Base-by-base conservation (phyloP, 1,140 invertebrate genomes). In the Harpegnathos saltator region DNA sequence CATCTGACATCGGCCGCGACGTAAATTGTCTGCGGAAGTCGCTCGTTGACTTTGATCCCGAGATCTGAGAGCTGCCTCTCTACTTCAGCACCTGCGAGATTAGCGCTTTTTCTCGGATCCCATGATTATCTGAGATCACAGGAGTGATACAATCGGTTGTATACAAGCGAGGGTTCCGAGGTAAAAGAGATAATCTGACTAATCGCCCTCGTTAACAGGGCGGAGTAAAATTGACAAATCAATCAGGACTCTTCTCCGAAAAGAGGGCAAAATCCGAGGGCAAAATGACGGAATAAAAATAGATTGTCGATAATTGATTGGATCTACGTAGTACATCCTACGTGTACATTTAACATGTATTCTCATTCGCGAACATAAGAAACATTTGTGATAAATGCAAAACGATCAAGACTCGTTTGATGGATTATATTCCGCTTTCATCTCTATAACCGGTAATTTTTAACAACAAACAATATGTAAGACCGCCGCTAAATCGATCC, bases 111-210 rank as follows among this genome's bases (percentile, higher is more conserved):
- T 26, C 17, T 62, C 14, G 44, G 7, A 52, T 63, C 44, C n/a
- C 15, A 12, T 74, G 22, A 65, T 75, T 75, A 65, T 9, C 54
- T 19, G 26, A 75, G n/a, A 65, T 19, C 2, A 52, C n/a, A 15
- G 7, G 68, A 63, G 44, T 52, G 59, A 75, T n/a, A n/a, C n/a
- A n/a, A n/a, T 75, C n/a, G 19, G 59, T 52, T 75, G n/a, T 4
- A 52, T 9, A 65, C 14, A 65, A 75, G 15, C 26, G 59, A 3
- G 44, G n/a, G 61, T n/a, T 65, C 17, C 1, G 15, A 14, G 75
- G 74, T 38, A 72, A 72, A 58, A 1, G 14, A 24, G 38, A 62
- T 74, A 63, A 75, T 61, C 44, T 73, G 56, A 19, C 65, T 59
- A 59, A 72, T 59, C 54, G 26, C 1, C 26, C 19, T 58, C 9